Percentiles rank a stretch among this genome's conserved stretches.
phyloP scores from a whole-genome alignment of 2,888 invertebrate genomes.

The Furcula furcula region DNA sequence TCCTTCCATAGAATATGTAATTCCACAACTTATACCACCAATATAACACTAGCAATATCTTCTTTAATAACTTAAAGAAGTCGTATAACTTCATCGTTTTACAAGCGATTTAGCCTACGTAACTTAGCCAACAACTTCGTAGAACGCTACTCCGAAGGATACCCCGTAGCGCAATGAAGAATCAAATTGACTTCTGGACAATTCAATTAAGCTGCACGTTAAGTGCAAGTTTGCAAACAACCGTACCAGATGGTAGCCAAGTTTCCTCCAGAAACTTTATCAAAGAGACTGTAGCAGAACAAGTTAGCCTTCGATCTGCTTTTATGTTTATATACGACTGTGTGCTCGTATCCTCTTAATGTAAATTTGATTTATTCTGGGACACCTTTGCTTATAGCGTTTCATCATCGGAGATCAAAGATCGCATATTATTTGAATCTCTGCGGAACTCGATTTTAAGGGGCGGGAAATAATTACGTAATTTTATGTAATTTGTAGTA shows the following conservation, averaged over 20 bases:
- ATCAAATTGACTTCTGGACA: slow-evolving; percentile 72
- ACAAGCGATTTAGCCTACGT: not conserved
- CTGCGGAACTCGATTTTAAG: slow-evolving; percentile 13
- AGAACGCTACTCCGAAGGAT: slow-evolving; percentile 10
- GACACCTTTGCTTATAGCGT: slow-evolving; percentile 22
- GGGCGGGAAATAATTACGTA: no score
- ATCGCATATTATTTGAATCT: slow-evolving; percentile 16
- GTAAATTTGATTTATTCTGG: slow-evolving; percentile 32
- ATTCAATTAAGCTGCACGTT: slow-evolving; percentile 75
- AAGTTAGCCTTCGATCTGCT: slow-evolving; percentile 58
- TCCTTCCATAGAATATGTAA: no score
- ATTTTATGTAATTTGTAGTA: no score
- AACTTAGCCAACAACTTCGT: not conserved
- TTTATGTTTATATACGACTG: slow-evolving; percentile 21
- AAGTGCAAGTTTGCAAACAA: slow-evolving; percentile 75
- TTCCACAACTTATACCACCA: no score
- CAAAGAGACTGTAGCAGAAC: slow-evolving; percentile 62
- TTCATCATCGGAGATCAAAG: slow-evolving; percentile 27
- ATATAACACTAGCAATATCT: no score
- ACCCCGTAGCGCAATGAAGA: slow-evolving; percentile 46
- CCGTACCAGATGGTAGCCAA: slow-evolving; percentile 58
- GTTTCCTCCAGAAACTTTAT: slow-evolving; percentile 57
- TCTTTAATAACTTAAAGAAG: no score
- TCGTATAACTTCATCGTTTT: not conserved
- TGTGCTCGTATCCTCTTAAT: slow-evolving; percentile 29